Conservation (phyloP, 1,140 invertebrate genomes). For the Triops longicaudatus region DNA sequence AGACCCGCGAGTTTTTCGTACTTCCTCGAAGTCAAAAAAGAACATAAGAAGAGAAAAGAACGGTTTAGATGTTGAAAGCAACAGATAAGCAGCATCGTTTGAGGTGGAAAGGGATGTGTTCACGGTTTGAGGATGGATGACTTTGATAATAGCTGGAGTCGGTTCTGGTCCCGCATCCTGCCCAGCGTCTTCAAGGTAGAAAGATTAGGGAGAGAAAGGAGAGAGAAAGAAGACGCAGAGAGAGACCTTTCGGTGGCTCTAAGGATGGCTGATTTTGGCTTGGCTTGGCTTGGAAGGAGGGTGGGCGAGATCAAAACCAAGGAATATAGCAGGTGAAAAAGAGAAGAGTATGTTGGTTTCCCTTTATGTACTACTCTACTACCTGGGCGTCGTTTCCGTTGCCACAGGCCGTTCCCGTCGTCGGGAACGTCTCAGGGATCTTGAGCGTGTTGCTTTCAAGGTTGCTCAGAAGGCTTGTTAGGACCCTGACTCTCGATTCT, state of each 20-base stretch:
- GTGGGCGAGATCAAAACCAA: neutral
- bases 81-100: neutral
- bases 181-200: constrained; percentile 13
- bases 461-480: neutral
- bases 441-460: neutral
- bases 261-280: neutral
- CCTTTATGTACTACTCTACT: neutral
- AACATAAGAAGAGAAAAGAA: too few relatives aligned
- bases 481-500: neutral
- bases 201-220: neutral
- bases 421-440: neutral
- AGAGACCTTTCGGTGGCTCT: neutral
- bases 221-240: neutral
- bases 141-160: neutral
- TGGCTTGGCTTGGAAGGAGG: neutral
- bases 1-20: too few relatives aligned
- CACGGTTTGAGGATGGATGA: neutral
- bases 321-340: constrained; percentile 8
- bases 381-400: constrained; percentile 13
- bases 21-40: too few relatives aligned
- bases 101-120: neutral
- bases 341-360: neutral
- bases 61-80: too few relatives aligned
- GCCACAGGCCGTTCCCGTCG: neutral
- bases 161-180: neutral